These are phyloP conservation scores for Molorchus minor DNA, from an alignment of 2,888 invertebrate genomes.

Conservation along the genomic window DNA sequence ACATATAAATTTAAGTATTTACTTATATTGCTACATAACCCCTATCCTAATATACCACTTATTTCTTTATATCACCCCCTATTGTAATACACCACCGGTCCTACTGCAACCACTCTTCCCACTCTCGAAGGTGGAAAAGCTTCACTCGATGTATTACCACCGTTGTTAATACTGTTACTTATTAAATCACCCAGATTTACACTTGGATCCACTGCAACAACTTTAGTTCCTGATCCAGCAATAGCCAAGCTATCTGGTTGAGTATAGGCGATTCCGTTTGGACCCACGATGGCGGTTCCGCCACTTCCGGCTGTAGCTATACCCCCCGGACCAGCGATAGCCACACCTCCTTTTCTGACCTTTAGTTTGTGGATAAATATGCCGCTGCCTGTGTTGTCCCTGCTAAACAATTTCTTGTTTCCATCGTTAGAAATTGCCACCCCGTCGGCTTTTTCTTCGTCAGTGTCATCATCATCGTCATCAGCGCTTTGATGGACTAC, in stretches of 20 bases:
- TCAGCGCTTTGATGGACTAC: constrained; percentile 43
- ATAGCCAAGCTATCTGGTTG: constrained; percentile 80
- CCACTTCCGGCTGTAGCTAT: constrained; percentile 82
- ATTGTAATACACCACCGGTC: constrained; percentile 76
- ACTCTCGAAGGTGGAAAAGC: constrained; percentile 63
- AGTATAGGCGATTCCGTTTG: constrained; percentile 79
- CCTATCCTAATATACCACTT: constrained; percentile 3
- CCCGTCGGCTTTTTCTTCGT: constrained; percentile 51
- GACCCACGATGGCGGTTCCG: constrained; percentile 82
- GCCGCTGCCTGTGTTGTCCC: constrained; percentile 66
- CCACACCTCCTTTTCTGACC: constrained; percentile 79
- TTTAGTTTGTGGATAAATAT: constrained; percentile 75
- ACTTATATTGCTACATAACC: too few species aligned
- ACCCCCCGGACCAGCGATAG: constrained; percentile 84
- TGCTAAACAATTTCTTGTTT: constrained; percentile 55
- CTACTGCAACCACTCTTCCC: constrained; percentile 77
- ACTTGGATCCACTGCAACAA: constrained; percentile 72
- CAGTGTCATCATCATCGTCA: constrained; percentile 42
- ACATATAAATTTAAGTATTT: constrained; percentile 22
- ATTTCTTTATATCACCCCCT: constrained; percentile 46
- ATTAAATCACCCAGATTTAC: constrained; percentile 69
- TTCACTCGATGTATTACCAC: constrained; percentile 53
- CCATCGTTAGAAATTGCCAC: constrained; percentile 48
- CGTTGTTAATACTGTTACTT: constrained; percentile 48
- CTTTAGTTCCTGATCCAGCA: constrained; percentile 77